Percentiles rank a stretch among this genome's conserved stretches.
phyloP scores from a whole-genome alignment of 1,140 invertebrate genomes.

The Scaptomyza graminum region DNA sequence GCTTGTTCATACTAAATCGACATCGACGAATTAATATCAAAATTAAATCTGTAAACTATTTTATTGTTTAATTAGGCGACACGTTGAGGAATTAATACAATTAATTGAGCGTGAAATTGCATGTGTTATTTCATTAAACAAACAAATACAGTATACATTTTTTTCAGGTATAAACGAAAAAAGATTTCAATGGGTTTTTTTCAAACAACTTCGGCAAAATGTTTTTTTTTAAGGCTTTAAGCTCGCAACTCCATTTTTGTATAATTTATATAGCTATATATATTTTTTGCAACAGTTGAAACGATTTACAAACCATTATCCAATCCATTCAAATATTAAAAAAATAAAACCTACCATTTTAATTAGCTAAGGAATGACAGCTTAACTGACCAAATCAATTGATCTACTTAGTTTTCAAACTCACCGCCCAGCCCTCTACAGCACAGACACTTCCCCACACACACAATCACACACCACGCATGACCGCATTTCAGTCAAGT shows the following conservation, averaged over 20 bases:
- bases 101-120: too few species aligned
- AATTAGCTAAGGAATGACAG: conserved; percentile 6
- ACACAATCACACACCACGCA: too few species aligned
- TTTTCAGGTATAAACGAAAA: too few species aligned
- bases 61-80: neutral
- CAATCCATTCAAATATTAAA: neutral
- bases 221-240: too few species aligned
- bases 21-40: neutral
- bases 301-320: neutral
- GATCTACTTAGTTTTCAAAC: neutral
- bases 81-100: too few species aligned
- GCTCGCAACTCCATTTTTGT: too few species aligned
- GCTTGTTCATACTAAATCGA: neutral
- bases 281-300: too few species aligned
- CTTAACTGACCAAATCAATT: conserved; percentile 2
- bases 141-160: too few species aligned
- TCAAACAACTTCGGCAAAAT: too few species aligned
- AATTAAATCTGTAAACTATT: neutral
- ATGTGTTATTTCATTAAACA: too few species aligned
- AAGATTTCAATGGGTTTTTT: too few species aligned
- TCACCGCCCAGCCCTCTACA: neutral
- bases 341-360: neutral
- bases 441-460: neutral
- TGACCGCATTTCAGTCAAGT: neutral
- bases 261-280: too few species aligned